Evolutionary conservation across 2,797 vertebrate genomes (phyloP).

Genomic region (Pipistrellus pipistrellus): DNA sequence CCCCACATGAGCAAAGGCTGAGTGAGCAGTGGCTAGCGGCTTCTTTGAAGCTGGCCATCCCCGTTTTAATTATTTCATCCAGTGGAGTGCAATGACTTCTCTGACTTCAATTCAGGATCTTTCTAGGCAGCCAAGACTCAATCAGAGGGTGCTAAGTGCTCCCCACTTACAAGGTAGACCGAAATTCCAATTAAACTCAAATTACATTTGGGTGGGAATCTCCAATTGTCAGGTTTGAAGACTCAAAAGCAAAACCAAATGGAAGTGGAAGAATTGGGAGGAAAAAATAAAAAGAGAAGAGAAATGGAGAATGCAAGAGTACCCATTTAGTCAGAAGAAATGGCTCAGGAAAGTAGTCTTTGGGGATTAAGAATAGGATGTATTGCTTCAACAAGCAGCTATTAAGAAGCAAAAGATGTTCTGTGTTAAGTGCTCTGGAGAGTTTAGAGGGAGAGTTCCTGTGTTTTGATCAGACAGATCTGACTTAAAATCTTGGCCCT

Average conservation of each 20-base stretch:
- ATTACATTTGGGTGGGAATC: neutral
- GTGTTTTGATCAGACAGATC: neutral
- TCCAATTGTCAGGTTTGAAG: neutral
- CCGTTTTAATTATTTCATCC: slow-evolving; percentile 43
- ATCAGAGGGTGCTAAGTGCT: neutral
- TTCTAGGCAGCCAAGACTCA: slow-evolving; percentile 7
- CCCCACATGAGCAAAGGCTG: neutral
- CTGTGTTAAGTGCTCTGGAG: neutral
- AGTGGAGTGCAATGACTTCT: neutral
- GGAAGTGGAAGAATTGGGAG: neutral
- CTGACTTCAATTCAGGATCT: slow-evolving; percentile 34
- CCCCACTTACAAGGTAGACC: neutral
- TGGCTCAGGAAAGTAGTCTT: slow-evolving; percentile 1
- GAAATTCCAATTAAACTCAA: slow-evolving; percentile 35
- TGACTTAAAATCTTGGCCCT: neutral
- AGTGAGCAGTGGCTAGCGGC: neutral
- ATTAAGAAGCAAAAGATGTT: neutral
- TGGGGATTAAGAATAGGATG: neutral
- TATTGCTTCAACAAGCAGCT: neutral
- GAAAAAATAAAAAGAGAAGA: neutral
- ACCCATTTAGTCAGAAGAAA: slow-evolving; percentile 17
- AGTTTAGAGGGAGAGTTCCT: neutral
- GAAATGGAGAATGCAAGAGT: neutral
- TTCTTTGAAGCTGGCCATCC: neutral
- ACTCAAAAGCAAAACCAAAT: slow-evolving; percentile 7